A percentile compares a stretch with the other conserved stretches of the same genome.
Conservation (phyloP, 2,113 vertebrate genomes). For the Chaenocephalus aceratus region DNA sequence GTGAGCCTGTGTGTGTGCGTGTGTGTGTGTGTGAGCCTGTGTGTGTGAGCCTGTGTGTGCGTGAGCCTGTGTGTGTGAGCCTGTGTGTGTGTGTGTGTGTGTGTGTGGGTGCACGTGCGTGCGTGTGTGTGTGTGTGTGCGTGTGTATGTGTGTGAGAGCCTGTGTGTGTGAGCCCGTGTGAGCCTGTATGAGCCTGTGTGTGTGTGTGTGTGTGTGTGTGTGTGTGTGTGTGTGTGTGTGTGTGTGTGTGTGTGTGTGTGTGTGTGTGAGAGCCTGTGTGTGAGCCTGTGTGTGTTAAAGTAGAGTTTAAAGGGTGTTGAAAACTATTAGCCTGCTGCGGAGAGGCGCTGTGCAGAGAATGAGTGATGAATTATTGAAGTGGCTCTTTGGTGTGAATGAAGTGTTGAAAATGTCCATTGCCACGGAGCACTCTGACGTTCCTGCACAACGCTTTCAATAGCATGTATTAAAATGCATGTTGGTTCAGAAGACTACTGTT, state of each 20-base stretch:
- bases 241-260: slow-evolving; percentile 15
- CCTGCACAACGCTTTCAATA: slow-evolving; percentile 49
- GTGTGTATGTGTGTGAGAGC: not conserved
- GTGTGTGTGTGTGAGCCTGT: slow-evolving; percentile 11
- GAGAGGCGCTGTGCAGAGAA: slow-evolving; percentile 70
- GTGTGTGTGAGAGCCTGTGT: slow-evolving; percentile 11
- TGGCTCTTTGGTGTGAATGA: slow-evolving; percentile 84
- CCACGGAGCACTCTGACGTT: slow-evolving; percentile 63
- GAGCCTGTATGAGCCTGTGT: not conserved
- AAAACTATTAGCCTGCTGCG: slow-evolving; percentile 81
- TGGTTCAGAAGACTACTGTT: slow-evolving; percentile 36
- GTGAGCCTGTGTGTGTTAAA: slow-evolving; percentile 46
- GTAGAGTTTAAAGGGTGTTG: slow-evolving; percentile 81
- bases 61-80: not conserved
- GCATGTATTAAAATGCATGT: slow-evolving; percentile 45
- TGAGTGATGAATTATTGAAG: slow-evolving; percentile 86
- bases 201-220: too few species aligned
- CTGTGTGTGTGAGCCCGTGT: slow-evolving; percentile 15
- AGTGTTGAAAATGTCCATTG: slow-evolving; percentile 83
- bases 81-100: not conserved
- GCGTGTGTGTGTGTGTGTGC: not conserved
- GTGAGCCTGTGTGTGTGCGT: not conserved
- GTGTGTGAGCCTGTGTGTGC: slow-evolving; percentile 12
- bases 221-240: not conserved
- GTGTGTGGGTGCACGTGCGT: not conserved